Evolutionary conservation across 2,797 vertebrate species (phyloP).

Genomic region (Leucoraja ocellata): DNA sequence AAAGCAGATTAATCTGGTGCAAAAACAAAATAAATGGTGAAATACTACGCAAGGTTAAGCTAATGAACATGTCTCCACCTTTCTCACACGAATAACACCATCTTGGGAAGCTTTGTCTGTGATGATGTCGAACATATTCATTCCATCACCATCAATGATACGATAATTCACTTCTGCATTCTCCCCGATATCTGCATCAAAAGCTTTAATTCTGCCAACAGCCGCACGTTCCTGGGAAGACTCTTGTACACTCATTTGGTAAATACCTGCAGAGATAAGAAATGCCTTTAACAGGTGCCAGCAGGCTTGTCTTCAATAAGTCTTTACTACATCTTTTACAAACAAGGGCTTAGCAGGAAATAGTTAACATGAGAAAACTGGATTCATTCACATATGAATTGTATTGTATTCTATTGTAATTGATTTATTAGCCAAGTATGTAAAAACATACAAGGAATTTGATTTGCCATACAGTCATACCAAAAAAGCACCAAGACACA

Average conservation of each 20-base stretch:
- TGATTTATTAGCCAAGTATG: no score
- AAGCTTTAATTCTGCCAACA: slow-evolving; percentile 73
- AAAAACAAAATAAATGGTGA: slow-evolving; percentile 41
- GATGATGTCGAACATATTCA: slow-evolving; percentile 73
- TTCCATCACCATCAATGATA: slow-evolving; percentile 74
- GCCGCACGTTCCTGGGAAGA: slow-evolving; percentile 61
- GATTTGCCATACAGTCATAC: no score
- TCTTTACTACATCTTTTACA: no score
- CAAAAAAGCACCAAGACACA: no score
- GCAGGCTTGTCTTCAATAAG: neutral
- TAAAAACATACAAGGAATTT: no score
- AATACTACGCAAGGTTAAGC: slow-evolving; percentile 44
- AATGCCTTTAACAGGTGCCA: neutral
- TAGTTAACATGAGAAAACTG: neutral
- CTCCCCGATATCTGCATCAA: slow-evolving; percentile 74
- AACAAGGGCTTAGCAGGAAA: neutral
- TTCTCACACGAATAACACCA: slow-evolving; percentile 76
- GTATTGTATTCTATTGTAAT: no score
- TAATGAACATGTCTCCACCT: slow-evolving; percentile 61
- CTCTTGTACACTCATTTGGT: slow-evolving; percentile 78
- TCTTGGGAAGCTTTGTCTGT: slow-evolving; percentile 81
- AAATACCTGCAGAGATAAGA: slow-evolving; percentile 61
- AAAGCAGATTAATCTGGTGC: slow-evolving; percentile 43
- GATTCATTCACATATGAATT: neutral
- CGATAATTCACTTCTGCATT: slow-evolving; percentile 83